Evolutionary conservation across 2,888 invertebrate genomes (phyloP), one percentile per base, ranked within the genome.

Genomic region (Tinea pellionella): DNA sequence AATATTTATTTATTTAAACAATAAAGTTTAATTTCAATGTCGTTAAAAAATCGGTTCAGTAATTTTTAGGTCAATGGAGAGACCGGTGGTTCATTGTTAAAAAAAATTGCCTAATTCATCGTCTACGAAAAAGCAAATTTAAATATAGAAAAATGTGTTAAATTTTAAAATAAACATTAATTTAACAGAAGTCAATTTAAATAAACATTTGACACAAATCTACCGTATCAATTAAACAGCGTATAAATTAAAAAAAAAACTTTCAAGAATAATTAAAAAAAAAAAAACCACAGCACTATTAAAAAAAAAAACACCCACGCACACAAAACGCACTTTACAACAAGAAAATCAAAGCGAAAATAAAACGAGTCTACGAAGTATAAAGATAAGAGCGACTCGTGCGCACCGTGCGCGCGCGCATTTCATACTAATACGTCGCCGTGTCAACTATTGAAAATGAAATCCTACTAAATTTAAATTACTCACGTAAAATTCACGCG

Each of bases 401-500:
- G 78, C 79, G 78, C 71, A 62, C 62, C 66, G 66, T 62, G 67
- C 74, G 74, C 78, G 78, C 78, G 72, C 78, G 69, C 65, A 69
- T 69, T 65, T 64, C 68, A 66, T 59, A 79, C 80, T 76, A 77
- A 13, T 41, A 6, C 41, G 2, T 41, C 41, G 13, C 8, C n/a
- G n/a, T n/a, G 41, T 13, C 41, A 41, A 2, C 41, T 41, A 41
- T 41, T 41, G 41, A 24, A 24, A 24, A n/a, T 41, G 8, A 4
- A 41, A 41, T 4, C 41, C 41, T 41, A 41, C 41, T 41, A n/a
- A 13, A n/a, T 41, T 24, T 41, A 41, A 41, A 41, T 6, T 24
- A 24, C 24, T 3, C 6, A 24, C n/a, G n/a, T n/a, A n/a, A n/a
- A n/a, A n/a, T n/a, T n/a, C n/a, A n/a, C n/a, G n/a, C n/a, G n/a